Evolutionary conservation across 2,888 invertebrate species (phyloP), one percentile per base, ranked within the genome.

Genomic region (Drosophila bunnanda): DNA sequence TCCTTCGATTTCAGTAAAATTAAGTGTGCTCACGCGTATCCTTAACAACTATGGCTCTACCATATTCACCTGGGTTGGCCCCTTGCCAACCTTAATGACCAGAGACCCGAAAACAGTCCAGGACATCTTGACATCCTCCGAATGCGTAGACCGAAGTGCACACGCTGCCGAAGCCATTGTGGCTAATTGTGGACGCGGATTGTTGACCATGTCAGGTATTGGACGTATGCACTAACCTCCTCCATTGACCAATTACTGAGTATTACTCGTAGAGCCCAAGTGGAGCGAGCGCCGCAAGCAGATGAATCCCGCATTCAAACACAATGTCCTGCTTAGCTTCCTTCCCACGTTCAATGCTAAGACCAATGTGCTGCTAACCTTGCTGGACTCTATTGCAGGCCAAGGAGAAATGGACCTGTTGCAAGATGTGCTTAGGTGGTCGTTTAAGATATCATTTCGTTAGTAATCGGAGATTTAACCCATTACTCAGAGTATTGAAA

Each of bases 281-380:
- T 90, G 90, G 90, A 83, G 61, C 53, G 44, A 65, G 34, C 90
- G 87, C 56, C 79, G 90, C 53, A 89, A 80, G 61, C 68, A 80
- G 15, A 50, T 90, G 4, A 90, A 89, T 75, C 86, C 83, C 2
- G 76, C 88, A 10, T 90, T 90, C 50, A 78, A 68, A 15, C 79
- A 86, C 6, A 85, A 80, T 52, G 78, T 84, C 7, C 61, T 90
- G 12, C 59, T 86, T 0, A 87, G 80, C 65, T 90, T 89, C 65
- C 48, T 90, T 13, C 82, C 88, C 15, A 81, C 76, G 4, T 90
- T 90, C 20, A 90, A 90, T 67, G 25, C 68, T 15, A 88, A 86
- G 48, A 72, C 80, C 0, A 76, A 78, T 39, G 70, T n/a, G 5
- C 36, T 90, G 2, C 25, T 84, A 15, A 44, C 61, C 34, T 48